Conservation (phyloP, 2,888 invertebrate genomes). For the Strigamia maritima region DNA sequence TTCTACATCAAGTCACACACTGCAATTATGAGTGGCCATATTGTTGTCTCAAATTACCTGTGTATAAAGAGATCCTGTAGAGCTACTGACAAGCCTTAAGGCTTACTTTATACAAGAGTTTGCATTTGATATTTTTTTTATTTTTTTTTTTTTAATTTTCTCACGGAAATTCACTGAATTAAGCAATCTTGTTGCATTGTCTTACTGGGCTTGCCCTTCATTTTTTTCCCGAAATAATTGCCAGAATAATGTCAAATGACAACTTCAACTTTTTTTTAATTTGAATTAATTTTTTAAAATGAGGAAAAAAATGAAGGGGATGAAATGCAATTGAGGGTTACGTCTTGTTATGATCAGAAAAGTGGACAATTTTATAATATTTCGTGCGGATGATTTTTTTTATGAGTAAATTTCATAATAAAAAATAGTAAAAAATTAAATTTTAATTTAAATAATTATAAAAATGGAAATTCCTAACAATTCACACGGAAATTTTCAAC, state of each 20-base stretch:
- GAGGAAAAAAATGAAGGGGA: neutral
- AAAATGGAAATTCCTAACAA: no score
- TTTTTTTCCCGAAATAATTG: neutral
- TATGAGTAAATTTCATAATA: no score
- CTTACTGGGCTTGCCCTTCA: neutral
- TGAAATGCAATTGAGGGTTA: neutral
- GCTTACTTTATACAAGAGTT: slow-evolving; percentile 3
- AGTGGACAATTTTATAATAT: no score
- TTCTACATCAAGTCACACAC: slow-evolving; percentile 4
- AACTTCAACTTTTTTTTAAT: neutral
- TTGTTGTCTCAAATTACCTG: slow-evolving; percentile 22
- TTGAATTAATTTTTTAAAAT: neutral
- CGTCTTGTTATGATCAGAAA: no score
- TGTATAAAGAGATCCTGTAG: slow-evolving; percentile 24
- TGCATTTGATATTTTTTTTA: neutral
- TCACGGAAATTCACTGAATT: slow-evolving; percentile 21
- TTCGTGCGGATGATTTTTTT: no score
- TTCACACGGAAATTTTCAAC: no score
- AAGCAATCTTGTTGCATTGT: slow-evolving; percentile 5
- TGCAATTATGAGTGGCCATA: slow-evolving; percentile 24
- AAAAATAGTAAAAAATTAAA: no score
- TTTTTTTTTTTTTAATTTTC: slow-evolving; percentile 19
- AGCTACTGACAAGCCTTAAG: slow-evolving; percentile 21
- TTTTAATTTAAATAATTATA: no score
- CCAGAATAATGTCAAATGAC: neutral